Base-by-base conservation (phyloP, 2,113 vertebrate species). In the Hippocampus comes region DNA sequence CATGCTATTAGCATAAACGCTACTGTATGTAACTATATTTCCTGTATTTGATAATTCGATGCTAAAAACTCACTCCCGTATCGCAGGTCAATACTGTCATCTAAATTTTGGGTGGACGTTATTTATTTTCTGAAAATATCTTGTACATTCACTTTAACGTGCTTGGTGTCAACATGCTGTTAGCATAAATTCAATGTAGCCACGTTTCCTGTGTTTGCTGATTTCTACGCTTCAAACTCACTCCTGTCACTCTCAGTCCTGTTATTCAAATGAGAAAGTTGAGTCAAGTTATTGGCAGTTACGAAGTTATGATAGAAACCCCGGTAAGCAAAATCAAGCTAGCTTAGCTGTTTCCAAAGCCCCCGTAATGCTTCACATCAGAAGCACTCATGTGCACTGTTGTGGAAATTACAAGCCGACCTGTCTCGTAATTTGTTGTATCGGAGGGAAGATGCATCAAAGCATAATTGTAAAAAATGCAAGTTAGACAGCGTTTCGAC, bases 401-500 rank as follows among this genome's bases (percentile, higher is more conserved):
- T 57, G 11, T 57, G 23, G n/a, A 59, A 59, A 63, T 63, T 38
- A 63, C 6, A 21, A 30, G 17, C 2, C 15, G 21, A 38, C 15
- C 17, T 18, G 15, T 8, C 15, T 14, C 18, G 60, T n/a, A 63
- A 20, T 38, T 41, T 63, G 20, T 12, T 11, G 23, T 14, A n/a
- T 23, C 55, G n/a, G 9, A 10, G 55, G 20, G n/a, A 23, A 56
- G 55, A 3, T 10, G n/a, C 1, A 18, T 59, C 23, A 57, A 2
- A 9, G 55, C 55, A 14, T 18, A 21, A 20, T 9, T 3, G 60
- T 18, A 63, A 10, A n/a, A 71, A 25, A 21, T 61, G 67, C 63
- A 81, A 71, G 41, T 30, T 15, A 59, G 38, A 51, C 49, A 25
- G 68, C 18, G 48, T 49, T 67, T 82, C 63, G 74, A 9, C 70